phyloP scores from a whole-genome alignment of 2,113 vertebrate species.

The Cynocephalus volans region DNA sequence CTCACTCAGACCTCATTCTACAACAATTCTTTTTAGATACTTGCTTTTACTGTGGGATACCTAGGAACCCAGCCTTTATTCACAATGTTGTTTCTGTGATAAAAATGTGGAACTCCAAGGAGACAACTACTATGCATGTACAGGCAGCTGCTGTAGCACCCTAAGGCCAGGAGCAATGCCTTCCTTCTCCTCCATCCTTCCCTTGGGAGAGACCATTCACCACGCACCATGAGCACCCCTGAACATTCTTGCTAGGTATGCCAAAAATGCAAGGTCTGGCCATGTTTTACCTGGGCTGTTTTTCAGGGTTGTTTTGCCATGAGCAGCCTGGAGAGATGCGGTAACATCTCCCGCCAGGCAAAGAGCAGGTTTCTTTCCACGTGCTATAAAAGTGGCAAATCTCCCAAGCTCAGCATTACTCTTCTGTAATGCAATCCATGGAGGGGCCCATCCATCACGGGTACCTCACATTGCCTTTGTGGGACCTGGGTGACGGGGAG shows the following conservation, averaged over 20 bases:
- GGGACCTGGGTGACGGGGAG: not conserved
- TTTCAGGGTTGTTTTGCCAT: not conserved
- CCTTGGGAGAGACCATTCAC: not conserved
- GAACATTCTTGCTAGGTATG: not conserved
- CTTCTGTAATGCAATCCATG: not conserved
- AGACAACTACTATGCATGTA: rapidly evolving
- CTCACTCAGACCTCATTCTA: not conserved
- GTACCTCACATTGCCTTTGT: not conserved
- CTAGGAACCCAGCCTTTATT: not conserved
- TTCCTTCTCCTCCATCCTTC: too few species aligned
- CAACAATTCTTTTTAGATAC: not conserved
- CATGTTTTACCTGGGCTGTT: not conserved
- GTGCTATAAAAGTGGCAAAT: not conserved
- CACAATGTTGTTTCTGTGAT: not conserved
- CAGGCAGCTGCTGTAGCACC: rapidly evolving
- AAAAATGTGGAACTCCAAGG: not conserved
- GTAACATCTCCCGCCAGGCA: not conserved
- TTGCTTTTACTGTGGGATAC: not conserved
- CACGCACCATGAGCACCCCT: not conserved
- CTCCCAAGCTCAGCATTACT: not conserved
- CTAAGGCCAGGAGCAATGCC: not conserved
- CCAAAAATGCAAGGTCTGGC: not conserved
- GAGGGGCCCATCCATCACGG: rapidly evolving
- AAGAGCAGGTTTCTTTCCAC: not conserved
- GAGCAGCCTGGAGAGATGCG: not conserved